Evolutionary conservation across 2,888 invertebrate species (phyloP).

Genomic region (Pinctada fucata): DNA sequence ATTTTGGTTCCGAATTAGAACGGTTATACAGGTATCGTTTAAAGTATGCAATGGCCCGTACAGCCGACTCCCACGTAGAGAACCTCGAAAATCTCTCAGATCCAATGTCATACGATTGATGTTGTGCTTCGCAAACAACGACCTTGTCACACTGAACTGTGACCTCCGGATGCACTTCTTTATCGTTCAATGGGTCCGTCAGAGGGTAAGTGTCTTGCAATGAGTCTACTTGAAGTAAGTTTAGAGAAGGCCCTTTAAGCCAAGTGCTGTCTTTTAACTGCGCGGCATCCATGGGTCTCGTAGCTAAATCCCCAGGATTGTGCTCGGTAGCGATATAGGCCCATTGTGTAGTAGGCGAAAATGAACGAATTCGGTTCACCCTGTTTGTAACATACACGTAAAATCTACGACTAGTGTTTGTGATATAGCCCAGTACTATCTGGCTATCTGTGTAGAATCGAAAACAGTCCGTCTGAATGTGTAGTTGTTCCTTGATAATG

Average conservation of each 20-base stretch:
- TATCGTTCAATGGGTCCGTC: too few species aligned
- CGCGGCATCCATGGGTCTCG: slow-evolving; percentile 3
- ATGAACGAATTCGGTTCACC: slow-evolving; percentile 16
- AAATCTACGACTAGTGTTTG: slow-evolving; percentile 25
- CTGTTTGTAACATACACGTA: slow-evolving; percentile 27
- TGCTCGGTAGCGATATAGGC: slow-evolving; percentile 20
- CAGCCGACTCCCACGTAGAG: neutral
- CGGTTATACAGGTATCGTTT: too few species aligned
- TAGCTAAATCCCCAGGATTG: slow-evolving; percentile 37
- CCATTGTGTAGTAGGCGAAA: slow-evolving; percentile 26
- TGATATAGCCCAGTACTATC: slow-evolving; percentile 19
- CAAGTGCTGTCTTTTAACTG: slow-evolving; percentile 10
- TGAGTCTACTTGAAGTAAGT: too few species aligned
- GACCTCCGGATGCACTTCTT: too few species aligned
- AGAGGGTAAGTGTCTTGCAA: too few species aligned
- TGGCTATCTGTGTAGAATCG: slow-evolving; percentile 24
- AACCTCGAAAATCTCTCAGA: neutral
- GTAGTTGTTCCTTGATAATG: neutral
- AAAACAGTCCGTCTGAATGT: neutral
- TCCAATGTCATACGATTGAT: neutral
- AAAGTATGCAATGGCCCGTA: too few species aligned
- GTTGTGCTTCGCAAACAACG: too few species aligned
- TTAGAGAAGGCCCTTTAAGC: slow-evolving; percentile 4
- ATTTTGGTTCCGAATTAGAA: too few species aligned
- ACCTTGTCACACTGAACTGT: too few species aligned